A percentile compares a stretch with the other conserved stretches of the same genome.
phyloP scores from a whole-genome alignment of 1,140 invertebrate genomes.

The Drosophila setifemur region DNA sequence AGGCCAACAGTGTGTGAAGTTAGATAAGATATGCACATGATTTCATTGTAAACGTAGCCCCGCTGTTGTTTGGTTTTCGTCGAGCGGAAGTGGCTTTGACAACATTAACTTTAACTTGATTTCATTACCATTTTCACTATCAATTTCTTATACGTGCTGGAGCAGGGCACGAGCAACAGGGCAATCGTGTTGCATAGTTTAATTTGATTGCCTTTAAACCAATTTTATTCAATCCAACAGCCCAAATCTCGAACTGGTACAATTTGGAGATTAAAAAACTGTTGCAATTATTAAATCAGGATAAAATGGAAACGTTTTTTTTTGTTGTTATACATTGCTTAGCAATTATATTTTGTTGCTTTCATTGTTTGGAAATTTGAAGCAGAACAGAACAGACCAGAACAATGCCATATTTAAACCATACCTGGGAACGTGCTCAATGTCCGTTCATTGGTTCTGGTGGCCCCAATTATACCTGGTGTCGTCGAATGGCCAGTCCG shows the following conservation, averaged over 20 bases:
- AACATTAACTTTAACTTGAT: conserved; percentile 47
- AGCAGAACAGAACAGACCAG: no score
- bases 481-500: conserved; percentile 18
- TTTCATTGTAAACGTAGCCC: conserved; percentile 59
- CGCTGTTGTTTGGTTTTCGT: conserved; percentile 24
- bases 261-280: no score
- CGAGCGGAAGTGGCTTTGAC: conserved; percentile 58
- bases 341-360: no score
- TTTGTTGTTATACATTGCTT: no score
- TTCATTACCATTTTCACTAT: conserved; percentile 17
- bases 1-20: conserved; percentile 42
- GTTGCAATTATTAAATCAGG: no score
- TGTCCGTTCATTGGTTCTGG: neutral
- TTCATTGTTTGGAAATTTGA: no score
- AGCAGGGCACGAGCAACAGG: neutral
- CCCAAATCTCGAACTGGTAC: no score
- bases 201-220: conserved; percentile 24
- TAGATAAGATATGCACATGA: conserved; percentile 73
- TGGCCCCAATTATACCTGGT: conserved; percentile 13
- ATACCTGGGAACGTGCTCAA: no score
- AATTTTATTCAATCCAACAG: no score
- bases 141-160: conserved; percentile 15
- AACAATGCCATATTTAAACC: no score
- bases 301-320: no score
- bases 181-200: conserved; percentile 27